Conservation (phyloP, 2,888 invertebrate species). For the Hofmannophila pseudospretella region DNA sequence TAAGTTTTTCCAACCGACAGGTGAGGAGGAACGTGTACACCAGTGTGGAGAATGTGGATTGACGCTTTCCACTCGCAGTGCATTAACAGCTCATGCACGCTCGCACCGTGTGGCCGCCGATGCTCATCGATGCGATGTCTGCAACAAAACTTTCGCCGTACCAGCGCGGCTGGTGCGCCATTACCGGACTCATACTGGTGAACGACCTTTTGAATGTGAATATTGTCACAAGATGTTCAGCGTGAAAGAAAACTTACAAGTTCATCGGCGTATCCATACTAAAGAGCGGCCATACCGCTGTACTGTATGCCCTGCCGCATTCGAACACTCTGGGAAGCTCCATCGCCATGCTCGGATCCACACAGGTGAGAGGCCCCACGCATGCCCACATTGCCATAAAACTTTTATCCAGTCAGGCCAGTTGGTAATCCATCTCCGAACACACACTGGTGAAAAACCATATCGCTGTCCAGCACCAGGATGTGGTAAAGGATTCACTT, state of each 20-base stretch:
- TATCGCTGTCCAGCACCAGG: conserved; percentile 88
- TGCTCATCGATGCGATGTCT: conserved; percentile 93
- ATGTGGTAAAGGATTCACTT: conserved; percentile 94
- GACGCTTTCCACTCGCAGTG: conserved; percentile 85
- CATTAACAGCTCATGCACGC: conserved; percentile 84
- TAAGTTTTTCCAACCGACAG: conserved; percentile 59
- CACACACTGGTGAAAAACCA: conserved; percentile 93
- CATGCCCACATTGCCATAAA: conserved; percentile 91
- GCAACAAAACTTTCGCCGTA: conserved; percentile 93
- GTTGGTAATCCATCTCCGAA: conserved; percentile 92
- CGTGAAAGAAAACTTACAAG: conserved; percentile 94
- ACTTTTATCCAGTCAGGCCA: conserved; percentile 95
- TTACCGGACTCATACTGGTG: conserved; percentile 93
- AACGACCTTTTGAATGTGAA: conserved; percentile 94
- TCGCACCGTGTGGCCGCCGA: conserved; percentile 75
- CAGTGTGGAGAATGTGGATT: conserved; percentile 85
- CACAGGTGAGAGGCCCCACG: conserved; percentile 93
- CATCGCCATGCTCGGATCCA: conserved; percentile 95
- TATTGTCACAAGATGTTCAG: conserved; percentile 95
- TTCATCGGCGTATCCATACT: conserved; percentile 92
- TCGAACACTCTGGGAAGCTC: conserved; percentile 93
- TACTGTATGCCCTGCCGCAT: conserved; percentile 91
- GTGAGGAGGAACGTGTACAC: conserved; percentile 69
- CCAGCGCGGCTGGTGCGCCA: conserved; percentile 91
- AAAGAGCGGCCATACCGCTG: conserved; percentile 95